phyloP scores from a whole-genome alignment of 2,113 vertebrate genomes.

The Donacobius atricapilla region DNA sequence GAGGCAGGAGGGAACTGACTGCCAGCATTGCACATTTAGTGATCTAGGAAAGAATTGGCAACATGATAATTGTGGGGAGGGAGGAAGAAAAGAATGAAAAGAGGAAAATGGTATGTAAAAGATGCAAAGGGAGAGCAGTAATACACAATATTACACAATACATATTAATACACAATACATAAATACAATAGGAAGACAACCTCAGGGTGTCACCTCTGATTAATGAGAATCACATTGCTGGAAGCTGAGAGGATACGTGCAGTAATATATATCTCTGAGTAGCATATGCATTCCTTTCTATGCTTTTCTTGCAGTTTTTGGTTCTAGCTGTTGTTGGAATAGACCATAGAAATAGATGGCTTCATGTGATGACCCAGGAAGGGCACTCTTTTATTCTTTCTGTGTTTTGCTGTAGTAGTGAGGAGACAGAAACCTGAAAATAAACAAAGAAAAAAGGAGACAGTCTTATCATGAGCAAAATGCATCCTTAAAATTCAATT shows the following conservation, averaged over 20 bases:
- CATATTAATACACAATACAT: no score
- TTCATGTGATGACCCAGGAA: not conserved
- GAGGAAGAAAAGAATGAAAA: not conserved
- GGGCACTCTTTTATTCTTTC: not conserved
- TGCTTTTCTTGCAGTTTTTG: not conserved
- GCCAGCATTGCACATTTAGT: not conserved
- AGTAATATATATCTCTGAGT: not conserved
- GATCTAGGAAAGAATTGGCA: not conserved
- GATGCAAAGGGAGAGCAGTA: not conserved
- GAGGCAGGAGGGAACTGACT: not conserved
- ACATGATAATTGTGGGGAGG: no score
- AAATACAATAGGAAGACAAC: not conserved
- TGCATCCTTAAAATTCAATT: not conserved
- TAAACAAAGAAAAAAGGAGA: not conserved
- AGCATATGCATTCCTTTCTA: not conserved
- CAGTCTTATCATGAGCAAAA: not conserved
- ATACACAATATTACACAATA: no score
- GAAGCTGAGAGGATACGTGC: not conserved
- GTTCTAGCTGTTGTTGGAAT: not conserved
- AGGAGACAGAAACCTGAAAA: not conserved
- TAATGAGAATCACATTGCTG: not conserved
- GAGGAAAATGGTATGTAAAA: not conserved
- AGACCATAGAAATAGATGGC: not conserved
- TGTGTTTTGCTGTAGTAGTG: not conserved
- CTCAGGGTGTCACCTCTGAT: not conserved